These are phyloP conservation scores for Setophaga coronata DNA, from an alignment of 2,113 vertebrate species.

Conservation along the genomic window DNA sequence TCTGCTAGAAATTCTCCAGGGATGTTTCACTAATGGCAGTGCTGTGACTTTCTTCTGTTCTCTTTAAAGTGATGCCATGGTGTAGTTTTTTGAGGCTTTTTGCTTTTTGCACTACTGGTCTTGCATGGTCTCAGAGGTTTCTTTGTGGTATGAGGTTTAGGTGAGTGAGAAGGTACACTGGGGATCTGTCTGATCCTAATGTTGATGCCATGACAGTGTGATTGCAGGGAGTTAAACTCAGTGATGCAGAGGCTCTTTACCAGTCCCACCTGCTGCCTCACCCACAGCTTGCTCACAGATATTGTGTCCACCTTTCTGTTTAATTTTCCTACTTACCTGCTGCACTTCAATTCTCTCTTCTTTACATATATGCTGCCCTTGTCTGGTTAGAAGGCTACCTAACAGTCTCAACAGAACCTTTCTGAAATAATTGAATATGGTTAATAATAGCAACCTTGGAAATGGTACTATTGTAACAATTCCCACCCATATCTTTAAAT, in stretches of 20 bases:
- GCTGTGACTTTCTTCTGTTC: neutral
- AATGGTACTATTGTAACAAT: neutral
- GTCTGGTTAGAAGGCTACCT: neutral
- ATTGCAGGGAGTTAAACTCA: neutral
- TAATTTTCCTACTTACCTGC: neutral
- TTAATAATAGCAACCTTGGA: neutral
- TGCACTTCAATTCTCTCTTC: neutral
- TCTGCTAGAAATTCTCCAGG: slow-evolving; percentile 13
- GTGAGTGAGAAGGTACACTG: neutral
- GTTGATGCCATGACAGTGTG: fast-evolving
- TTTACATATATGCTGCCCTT: neutral
- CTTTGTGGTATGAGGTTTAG: neutral
- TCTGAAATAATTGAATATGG: neutral
- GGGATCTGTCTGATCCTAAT: neutral
- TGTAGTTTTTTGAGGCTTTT: neutral
- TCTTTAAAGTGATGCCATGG: neutral
- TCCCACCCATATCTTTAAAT: neutral
- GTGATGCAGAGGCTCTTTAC: neutral
- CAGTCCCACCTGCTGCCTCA: neutral
- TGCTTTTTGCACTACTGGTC: neutral
- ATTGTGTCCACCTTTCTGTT: neutral
- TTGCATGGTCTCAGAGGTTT: neutral
- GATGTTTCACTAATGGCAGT: neutral
- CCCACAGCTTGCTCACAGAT: fast-evolving
- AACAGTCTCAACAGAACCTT: neutral